These are phyloP conservation scores for Drosophila conformis DNA, from an alignment of 2,888 invertebrate species.

Conservation along the genomic window DNA sequence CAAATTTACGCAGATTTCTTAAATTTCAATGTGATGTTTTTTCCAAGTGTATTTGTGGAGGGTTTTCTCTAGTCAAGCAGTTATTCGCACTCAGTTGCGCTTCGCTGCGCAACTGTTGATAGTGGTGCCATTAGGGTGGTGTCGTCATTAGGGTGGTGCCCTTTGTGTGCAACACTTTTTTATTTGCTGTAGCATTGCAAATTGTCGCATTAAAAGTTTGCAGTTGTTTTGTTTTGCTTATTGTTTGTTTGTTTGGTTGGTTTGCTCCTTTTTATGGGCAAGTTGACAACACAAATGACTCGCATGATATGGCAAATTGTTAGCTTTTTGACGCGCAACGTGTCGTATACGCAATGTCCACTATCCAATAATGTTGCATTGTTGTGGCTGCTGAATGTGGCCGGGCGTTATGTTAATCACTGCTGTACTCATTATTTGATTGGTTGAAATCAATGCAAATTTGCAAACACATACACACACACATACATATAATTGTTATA, in stretches of 20 bases:
- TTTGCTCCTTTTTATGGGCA: not conserved
- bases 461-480: not conserved
- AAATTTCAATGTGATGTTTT: not conserved
- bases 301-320: slow-evolving; percentile 19
- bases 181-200: slow-evolving; percentile 29
- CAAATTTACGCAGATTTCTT: not conserved
- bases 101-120: slow-evolving; percentile 42
- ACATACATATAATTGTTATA: not conserved
- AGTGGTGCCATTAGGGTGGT: slow-evolving; percentile 9
- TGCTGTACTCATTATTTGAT: slow-evolving; percentile 5
- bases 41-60: not conserved
- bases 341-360: slow-evolving; percentile 35
- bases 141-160: not conserved
- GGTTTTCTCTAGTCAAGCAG: not conserved
- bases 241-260: not conserved
- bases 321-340: slow-evolving; percentile 1
- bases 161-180: slow-evolving; percentile 20
- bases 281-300: slow-evolving; percentile 12
- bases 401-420: slow-evolving; percentile 45
- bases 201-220: slow-evolving; percentile 59
- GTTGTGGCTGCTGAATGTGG: slow-evolving; percentile 1
- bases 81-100: not conserved
- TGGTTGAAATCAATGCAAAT: slow-evolving; percentile 10
- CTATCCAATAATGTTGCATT: slow-evolving; percentile 23
- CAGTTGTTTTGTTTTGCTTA: not conserved